Conservation (phyloP, 2,888 invertebrate genomes). For the Urechis unicinctus region DNA sequence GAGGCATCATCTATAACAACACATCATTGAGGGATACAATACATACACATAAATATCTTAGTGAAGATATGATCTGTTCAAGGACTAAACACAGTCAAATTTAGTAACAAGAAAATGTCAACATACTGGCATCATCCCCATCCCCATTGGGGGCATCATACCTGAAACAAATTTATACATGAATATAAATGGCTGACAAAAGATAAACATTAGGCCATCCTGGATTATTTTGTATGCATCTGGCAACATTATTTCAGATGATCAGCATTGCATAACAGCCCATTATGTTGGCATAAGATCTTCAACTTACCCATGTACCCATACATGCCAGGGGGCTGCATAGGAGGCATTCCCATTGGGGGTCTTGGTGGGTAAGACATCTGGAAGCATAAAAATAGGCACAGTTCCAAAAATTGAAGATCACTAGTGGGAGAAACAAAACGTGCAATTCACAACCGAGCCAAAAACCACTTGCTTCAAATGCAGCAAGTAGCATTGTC, state of each 20-base stretch:
- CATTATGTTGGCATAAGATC: no score
- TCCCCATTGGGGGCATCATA: slow-evolving; percentile 44
- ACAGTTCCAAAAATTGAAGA: no score
- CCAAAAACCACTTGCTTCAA: no score
- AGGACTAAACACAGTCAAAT: not conserved
- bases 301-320: no score
- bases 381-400: no score
- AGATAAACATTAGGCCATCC: no score
- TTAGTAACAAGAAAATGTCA: slow-evolving; percentile 28
- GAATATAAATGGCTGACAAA: not conserved
- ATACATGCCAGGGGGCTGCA: slow-evolving; percentile 48
- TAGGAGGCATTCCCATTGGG: slow-evolving; percentile 65
- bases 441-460: no score
- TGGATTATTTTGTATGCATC: no score
- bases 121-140: slow-evolving; percentile 47
- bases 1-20: slow-evolving; percentile 30
- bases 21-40: not conserved
- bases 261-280: no score
- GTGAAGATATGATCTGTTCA: not conserved
- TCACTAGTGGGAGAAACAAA: no score
- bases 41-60: not conserved
- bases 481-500: no score
- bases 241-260: no score
- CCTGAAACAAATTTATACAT: slow-evolving; percentile 25
- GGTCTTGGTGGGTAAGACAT: slow-evolving; percentile 89